These are phyloP conservation scores for Peromyscus californicus DNA, from an alignment of 2,113 vertebrate genomes.

Conservation along the genomic window DNA sequence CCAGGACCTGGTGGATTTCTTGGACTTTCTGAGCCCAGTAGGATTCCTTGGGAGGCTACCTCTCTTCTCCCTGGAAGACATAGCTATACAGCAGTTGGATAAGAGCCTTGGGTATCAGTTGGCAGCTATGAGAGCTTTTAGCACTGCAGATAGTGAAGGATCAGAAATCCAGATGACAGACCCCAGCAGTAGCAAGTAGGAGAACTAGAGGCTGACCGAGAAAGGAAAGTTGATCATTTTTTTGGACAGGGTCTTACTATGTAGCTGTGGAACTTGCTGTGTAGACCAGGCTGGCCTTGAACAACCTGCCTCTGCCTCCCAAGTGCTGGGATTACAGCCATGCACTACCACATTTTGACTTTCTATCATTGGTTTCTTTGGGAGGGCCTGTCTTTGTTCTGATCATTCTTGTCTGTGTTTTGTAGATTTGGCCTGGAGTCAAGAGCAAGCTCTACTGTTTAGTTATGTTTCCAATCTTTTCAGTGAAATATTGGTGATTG, in stretches of 20 bases:
- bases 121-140: neutral
- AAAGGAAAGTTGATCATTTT: neutral
- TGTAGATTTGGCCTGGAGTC: neutral
- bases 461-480: neutral
- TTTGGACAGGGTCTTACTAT: neutral
- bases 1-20: neutral
- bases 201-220: neutral
- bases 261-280: neutral
- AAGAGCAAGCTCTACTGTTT: neutral
- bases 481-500: neutral
- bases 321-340: neutral
- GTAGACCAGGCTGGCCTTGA: neutral
- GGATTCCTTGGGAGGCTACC: neutral
- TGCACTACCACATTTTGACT: neutral
- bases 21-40: neutral
- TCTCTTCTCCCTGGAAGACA: neutral
- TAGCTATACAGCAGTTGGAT: neutral
- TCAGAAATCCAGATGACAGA: neutral
- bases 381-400: neutral
- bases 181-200: neutral
- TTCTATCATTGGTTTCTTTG: neutral
- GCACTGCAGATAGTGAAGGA: neutral
- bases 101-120: neutral
- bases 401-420: neutral
- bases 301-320: neutral